These are phyloP conservation scores for Copidosoma floridanum DNA, from an alignment of 1,140 invertebrate species.

Conservation along the genomic window DNA sequence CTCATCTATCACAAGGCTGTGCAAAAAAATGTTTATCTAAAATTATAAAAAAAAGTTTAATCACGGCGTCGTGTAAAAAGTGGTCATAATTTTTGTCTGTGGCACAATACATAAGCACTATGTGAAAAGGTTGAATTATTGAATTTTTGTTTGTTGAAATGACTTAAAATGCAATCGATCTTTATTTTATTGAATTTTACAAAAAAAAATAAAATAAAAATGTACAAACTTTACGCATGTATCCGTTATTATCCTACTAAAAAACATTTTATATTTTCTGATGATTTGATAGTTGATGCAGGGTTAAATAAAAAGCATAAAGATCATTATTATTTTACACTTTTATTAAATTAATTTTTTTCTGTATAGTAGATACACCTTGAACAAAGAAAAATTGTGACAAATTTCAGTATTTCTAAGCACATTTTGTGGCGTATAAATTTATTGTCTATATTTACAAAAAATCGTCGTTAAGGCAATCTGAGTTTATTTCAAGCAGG, in stretches of 20 bases:
- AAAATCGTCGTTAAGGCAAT: conserved; percentile 55
- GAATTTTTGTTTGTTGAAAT: conserved; percentile 2
- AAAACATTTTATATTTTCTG: too few relatives aligned
- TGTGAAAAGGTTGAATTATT: not conserved
- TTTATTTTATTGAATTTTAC: conserved; percentile 11
- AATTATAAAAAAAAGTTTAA: conserved; percentile 3
- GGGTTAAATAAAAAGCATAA: too few relatives aligned
- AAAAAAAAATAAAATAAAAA: conserved; percentile 13
- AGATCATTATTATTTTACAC: too few relatives aligned
- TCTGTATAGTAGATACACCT: conserved; percentile 1
- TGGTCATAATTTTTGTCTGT: conserved; percentile 12
- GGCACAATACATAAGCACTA: conserved; percentile 3
- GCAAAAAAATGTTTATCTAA: conserved; percentile 26
- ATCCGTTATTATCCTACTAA: too few relatives aligned
- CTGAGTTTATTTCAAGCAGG: conserved; percentile 50
- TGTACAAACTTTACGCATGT: conserved; percentile 17
- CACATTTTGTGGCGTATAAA: conserved; percentile 20
- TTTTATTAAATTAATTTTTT: too few relatives aligned
- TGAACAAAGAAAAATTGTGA: conserved; percentile 15
- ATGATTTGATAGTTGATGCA: too few relatives aligned
- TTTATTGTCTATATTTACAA: conserved; percentile 52
- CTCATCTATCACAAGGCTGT: conserved; percentile 33
- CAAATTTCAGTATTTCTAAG: conserved; percentile 3
- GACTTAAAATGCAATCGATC: conserved; percentile 1
- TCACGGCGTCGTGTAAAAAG: not conserved